Percentiles rank a stretch among this genome's conserved stretches.
These are phyloP conservation scores for Acrobasis repandana DNA, from an alignment of 2,888 invertebrate species.

Conservation along the genomic window DNA sequence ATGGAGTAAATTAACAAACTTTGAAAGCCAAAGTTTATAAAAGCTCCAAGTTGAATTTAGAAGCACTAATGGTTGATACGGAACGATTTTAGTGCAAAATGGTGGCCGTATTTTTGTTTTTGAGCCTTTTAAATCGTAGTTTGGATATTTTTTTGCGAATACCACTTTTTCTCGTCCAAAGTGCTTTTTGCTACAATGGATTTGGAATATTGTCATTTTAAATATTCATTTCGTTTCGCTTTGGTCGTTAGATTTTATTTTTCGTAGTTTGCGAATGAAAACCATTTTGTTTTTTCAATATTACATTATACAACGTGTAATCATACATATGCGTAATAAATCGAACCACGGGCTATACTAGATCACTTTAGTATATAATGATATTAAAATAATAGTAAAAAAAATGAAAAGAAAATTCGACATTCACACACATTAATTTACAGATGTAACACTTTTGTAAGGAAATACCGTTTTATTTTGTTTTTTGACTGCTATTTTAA, in stretches of 20 bases:
- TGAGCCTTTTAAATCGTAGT: not conserved
- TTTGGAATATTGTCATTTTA: not conserved
- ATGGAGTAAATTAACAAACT: not conserved
- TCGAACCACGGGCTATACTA: too few species aligned
- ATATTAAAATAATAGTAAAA: too few species aligned
- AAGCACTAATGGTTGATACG: conserved; percentile 16
- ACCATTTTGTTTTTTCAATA: too few species aligned
- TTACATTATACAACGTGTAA: too few species aligned
- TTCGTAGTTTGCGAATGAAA: conserved; percentile 5
- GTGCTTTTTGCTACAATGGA: conserved; percentile 1
- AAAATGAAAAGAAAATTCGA: too few species aligned
- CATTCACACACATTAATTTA: too few species aligned
- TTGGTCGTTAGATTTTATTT: not conserved
- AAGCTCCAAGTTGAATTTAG: conserved; percentile 5
- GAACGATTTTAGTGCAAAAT: not conserved
- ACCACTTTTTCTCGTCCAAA: not conserved
- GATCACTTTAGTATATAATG: too few species aligned
- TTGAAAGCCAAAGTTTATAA: not conserved
- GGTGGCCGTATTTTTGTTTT: not conserved
- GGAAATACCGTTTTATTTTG: too few species aligned
- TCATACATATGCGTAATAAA: too few species aligned
- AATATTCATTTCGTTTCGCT: conserved; percentile 9
- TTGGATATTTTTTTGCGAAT: not conserved
- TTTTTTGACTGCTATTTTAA: too few species aligned
- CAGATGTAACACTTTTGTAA: too few species aligned